phyloP scores from a whole-genome alignment of 2,113 vertebrate genomes.

The Vidua chalybeata region DNA sequence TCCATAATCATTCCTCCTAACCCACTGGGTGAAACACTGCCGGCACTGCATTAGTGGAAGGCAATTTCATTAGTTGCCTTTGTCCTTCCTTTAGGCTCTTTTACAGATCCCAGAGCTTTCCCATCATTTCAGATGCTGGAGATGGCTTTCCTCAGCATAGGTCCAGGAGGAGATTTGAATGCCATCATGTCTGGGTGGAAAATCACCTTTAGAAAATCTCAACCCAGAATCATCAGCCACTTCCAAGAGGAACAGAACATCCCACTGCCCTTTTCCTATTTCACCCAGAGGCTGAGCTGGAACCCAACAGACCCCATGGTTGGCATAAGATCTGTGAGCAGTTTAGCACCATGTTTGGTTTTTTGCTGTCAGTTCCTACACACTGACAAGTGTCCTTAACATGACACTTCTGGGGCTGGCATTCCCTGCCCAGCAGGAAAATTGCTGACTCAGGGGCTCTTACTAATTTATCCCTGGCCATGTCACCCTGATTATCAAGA shows the following conservation, averaged over 20 bases:
- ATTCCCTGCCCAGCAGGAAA: background rate
- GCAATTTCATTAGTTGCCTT: background rate
- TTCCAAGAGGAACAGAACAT: background rate
- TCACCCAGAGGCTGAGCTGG: accelerated
- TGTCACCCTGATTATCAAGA: no score
- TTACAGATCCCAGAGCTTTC: background rate
- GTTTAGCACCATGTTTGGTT: background rate
- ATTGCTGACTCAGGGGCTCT: background rate
- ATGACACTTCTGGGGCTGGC: background rate
- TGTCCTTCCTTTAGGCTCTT: background rate
- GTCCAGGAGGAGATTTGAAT: background rate
- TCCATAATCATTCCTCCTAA: background rate
- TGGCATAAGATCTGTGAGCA: background rate
- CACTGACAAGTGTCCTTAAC: background rate
- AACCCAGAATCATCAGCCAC: background rate
- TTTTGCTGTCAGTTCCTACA: background rate
- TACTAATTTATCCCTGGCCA: background rate
- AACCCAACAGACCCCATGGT: background rate
- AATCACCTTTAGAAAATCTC: background rate
- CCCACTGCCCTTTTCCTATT: background rate
- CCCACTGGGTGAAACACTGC: background rate
- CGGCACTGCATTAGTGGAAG: background rate
- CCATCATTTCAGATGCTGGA: background rate
- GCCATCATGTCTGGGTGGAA: background rate
- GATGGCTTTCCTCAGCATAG: background rate